These are phyloP conservation scores for Ailurus styani DNA, from an alignment of 2,113 vertebrate species.

Conservation along the genomic window DNA sequence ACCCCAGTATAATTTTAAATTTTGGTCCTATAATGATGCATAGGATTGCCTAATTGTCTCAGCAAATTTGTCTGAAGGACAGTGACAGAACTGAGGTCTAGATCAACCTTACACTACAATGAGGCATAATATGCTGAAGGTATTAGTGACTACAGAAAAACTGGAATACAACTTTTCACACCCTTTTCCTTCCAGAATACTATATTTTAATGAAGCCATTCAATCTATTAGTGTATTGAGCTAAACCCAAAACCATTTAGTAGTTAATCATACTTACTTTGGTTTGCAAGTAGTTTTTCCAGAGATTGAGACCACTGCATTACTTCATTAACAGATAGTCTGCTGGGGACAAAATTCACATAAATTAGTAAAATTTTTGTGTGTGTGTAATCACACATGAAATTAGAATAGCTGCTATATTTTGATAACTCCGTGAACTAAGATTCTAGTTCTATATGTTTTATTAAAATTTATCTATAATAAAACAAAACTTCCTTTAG, in stretches of 20 bases:
- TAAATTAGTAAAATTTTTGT: conserved; percentile 3
- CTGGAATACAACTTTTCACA: not conserved
- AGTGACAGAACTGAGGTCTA: not conserved
- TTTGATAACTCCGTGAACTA: not conserved
- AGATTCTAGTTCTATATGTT: not conserved
- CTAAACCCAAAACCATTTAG: not conserved
- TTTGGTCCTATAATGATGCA: not conserved
- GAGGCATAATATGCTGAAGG: not conserved
- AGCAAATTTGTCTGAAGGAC: not conserved
- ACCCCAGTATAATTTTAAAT: not conserved
- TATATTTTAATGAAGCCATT: not conserved
- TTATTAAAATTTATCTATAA: not conserved
- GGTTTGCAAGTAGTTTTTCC: conserved; percentile 83
- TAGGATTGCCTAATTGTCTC: not conserved
- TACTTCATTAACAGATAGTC: conserved; percentile 82
- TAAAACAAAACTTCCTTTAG: not conserved
- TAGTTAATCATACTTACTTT: conserved; percentile 74
- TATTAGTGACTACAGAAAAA: not conserved
- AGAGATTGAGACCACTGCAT: conserved; percentile 85
- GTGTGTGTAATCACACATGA: not conserved
- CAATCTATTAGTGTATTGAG: not conserved
- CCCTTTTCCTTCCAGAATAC: not conserved
- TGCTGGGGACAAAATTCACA: conserved; percentile 39
- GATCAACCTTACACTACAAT: not conserved
- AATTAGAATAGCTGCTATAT: not conserved